These are phyloP conservation scores for Bombus picipes DNA, from an alignment of 1,140 invertebrate species.

Conservation along the genomic window DNA sequence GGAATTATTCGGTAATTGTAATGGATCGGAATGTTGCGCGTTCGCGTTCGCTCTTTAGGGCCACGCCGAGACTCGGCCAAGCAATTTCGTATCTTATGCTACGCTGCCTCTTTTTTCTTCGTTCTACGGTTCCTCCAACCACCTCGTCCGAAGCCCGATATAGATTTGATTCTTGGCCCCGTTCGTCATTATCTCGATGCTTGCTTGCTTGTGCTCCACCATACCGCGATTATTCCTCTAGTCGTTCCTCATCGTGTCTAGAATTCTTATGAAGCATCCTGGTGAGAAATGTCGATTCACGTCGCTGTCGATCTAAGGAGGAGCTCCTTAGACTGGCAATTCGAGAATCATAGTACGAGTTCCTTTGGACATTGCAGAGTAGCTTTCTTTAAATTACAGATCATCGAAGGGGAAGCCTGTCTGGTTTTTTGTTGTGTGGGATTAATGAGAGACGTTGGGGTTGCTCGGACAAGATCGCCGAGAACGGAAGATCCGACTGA, in stretches of 20 bases:
- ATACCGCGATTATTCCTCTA: conserved; percentile 11
- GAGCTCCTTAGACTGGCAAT: neutral
- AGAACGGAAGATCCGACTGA: neutral
- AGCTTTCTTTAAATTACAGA: conserved; percentile 40
- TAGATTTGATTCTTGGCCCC: conserved; percentile 47
- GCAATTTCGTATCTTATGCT: conserved; percentile 54
- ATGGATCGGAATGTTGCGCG: conserved; percentile 80
- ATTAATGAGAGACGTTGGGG: conserved; percentile 9
- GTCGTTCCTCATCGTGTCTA: conserved; percentile 29
- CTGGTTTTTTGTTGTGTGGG: neutral
- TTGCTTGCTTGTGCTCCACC: conserved; percentile 5
- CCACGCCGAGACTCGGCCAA: conserved; percentile 14
- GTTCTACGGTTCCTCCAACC: neutral
- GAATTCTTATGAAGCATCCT: conserved; percentile 13
- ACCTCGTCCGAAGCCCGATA: conserved; percentile 29
- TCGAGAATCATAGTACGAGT: neutral
- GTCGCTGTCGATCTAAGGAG: neutral
- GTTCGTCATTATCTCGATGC: conserved; percentile 31
- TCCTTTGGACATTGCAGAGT: neutral
- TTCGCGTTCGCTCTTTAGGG: conserved; percentile 68
- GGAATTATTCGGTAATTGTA: conserved; percentile 83
- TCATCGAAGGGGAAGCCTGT: neutral
- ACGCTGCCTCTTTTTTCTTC: neutral
- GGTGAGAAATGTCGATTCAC: conserved; percentile 28
- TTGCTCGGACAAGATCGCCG: neutral